Evolutionary conservation across 2,888 invertebrate genomes (phyloP).

Genomic region (Tryphoninae sp.): DNA sequence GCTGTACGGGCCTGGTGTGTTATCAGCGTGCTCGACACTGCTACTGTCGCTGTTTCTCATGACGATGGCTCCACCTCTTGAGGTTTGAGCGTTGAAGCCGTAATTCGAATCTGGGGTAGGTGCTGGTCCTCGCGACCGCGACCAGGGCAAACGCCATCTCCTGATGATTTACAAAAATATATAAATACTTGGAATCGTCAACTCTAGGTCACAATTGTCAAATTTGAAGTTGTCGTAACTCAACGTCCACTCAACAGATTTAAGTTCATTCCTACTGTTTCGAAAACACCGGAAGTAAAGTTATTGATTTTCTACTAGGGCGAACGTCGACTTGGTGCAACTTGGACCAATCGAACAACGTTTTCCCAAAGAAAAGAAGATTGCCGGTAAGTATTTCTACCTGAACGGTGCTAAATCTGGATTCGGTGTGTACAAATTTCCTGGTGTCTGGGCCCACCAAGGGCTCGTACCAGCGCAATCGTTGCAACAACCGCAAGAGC

Average conservation of each 20-base stretch:
- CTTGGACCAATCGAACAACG: no score
- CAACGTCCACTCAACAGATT: no score
- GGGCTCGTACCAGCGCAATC: slow-evolving; percentile 85
- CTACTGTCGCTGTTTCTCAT: slow-evolving; percentile 72
- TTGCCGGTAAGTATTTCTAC: slow-evolving; percentile 64
- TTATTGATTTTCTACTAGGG: no score
- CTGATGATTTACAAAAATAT: slow-evolving; percentile 63
- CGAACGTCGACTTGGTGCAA: no score
- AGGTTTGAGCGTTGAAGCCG: slow-evolving; percentile 82
- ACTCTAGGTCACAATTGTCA: no score
- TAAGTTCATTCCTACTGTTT: no score
- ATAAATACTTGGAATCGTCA: no score
- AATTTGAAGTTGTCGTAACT: no score
- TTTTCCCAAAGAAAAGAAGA: slow-evolving; percentile 40
- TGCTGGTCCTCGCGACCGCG: slow-evolving; percentile 78
- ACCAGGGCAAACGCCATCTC: slow-evolving; percentile 81
- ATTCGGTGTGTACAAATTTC: slow-evolving; percentile 93
- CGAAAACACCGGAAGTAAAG: no score
- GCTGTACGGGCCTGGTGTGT: slow-evolving; percentile 68
- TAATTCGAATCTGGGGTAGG: slow-evolving; percentile 90
- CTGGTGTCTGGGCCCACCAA: slow-evolving; percentile 84
- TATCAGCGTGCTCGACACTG: slow-evolving; percentile 68
- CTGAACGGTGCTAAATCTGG: slow-evolving; percentile 84
- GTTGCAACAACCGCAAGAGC: slow-evolving; percentile 87
- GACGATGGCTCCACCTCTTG: slow-evolving; percentile 55